These are phyloP conservation scores for Anaspis maculata DNA, from an alignment of 2,888 invertebrate genomes.

Conservation along the genomic window DNA sequence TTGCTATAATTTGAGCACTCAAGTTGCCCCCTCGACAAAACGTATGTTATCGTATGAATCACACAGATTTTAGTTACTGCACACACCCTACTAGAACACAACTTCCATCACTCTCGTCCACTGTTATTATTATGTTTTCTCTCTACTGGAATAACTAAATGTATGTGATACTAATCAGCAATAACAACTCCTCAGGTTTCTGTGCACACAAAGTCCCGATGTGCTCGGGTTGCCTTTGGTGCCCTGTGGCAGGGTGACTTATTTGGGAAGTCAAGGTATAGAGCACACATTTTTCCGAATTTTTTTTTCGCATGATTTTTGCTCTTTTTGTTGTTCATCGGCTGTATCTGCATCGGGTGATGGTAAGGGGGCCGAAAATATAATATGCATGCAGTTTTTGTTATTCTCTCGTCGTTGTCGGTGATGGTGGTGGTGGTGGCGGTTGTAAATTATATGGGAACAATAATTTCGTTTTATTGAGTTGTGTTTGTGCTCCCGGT, in stretches of 20 bases:
- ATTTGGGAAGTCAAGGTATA: slow-evolving; percentile 42
- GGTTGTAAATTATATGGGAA: no score
- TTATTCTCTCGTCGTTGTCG: slow-evolving; percentile 7
- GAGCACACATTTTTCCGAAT: slow-evolving; percentile 17
- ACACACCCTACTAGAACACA: slow-evolving; percentile 18
- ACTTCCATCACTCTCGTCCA: no score
- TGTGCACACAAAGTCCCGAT: slow-evolving; percentile 45
- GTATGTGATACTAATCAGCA: slow-evolving; percentile 9
- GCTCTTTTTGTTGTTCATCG: slow-evolving; percentile 1
- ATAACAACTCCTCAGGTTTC: slow-evolving; percentile 37
- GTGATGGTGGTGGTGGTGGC: no score
- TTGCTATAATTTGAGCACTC: no score
- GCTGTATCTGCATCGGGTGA: slow-evolving; percentile 5
- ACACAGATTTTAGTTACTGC: slow-evolving; percentile 35
- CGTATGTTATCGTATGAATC: no score
- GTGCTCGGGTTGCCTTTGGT: slow-evolving; percentile 43
- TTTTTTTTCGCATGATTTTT: no score
- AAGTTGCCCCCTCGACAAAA: no score
- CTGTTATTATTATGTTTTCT: no score
- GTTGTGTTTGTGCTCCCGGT: no score
- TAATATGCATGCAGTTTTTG: no score
- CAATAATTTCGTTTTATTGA: no score
- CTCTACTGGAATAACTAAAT: no score
- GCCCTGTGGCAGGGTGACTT: slow-evolving; percentile 42
- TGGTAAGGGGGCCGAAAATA: slow-evolving; percentile 1